phyloP scores from a whole-genome alignment of 1,140 invertebrate species.

The Andrena cerasifolii region DNA sequence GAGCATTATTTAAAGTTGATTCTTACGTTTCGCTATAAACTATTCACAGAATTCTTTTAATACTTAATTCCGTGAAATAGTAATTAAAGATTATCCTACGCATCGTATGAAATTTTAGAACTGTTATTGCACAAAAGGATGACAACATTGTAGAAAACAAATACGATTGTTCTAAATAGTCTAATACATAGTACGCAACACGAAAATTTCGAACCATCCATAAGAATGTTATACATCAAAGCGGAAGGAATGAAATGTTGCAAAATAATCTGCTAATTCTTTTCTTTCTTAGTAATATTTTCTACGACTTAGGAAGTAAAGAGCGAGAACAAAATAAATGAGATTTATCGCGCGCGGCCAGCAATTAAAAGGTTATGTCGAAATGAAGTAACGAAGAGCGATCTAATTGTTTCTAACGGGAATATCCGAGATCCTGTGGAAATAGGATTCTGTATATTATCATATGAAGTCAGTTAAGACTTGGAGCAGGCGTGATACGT shows the following conservation, averaged over 20 bases:
- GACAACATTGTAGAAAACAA: slow-evolving; percentile 1
- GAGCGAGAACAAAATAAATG: slow-evolving; percentile 13
- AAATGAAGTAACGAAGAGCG: slow-evolving; percentile 15
- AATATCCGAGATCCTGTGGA: slow-evolving; percentile 13
- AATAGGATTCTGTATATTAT: slow-evolving; percentile 11
- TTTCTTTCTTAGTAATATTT: neutral
- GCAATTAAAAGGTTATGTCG: slow-evolving; percentile 54
- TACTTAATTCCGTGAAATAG: neutral
- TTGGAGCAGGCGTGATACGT: slow-evolving; percentile 11
- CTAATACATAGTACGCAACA: neutral
- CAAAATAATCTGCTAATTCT: neutral
- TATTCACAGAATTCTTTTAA: too few relatives aligned
- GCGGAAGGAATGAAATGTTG: neutral
- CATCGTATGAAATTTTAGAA: neutral
- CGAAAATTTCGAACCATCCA: neutral
- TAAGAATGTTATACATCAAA: neutral
- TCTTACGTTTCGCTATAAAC: too few relatives aligned
- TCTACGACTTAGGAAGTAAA: neutral
- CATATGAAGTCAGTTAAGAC: slow-evolving; percentile 31
- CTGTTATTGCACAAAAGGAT: slow-evolving; percentile 1
- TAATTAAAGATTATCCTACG: neutral
- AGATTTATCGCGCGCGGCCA: neutral
- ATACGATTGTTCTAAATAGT: neutral
- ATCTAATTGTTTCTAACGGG: neutral
- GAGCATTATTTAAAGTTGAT: too few relatives aligned